Evolutionary conservation across 2,888 invertebrate species (phyloP).

Genomic region (Diplolepis rosae): DNA sequence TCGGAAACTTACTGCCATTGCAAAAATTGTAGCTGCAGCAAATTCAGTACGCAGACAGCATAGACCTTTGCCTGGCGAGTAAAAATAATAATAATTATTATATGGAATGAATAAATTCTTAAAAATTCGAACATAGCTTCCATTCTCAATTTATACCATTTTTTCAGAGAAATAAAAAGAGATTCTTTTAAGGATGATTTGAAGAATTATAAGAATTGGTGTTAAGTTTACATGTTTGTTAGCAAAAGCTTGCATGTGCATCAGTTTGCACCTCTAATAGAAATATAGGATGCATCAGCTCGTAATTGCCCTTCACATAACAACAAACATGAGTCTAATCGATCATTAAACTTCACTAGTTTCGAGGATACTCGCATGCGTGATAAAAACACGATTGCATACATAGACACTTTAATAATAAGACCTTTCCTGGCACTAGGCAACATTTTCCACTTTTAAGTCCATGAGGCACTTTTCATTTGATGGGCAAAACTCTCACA

Average conservation of each 20-base stretch:
- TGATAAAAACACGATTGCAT: conserved; percentile 38
- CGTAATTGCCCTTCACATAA: conserved; percentile 41
- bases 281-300: conserved; percentile 30
- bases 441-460: conserved; percentile 36
- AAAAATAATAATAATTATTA: not conserved
- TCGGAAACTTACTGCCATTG: conserved; percentile 17
- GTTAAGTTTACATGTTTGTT: not conserved
- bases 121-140: no score
- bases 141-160: no score
- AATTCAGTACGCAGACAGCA: conserved; percentile 8
- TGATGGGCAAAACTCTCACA: not conserved
- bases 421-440: conserved; percentile 47
- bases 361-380: conserved; percentile 35
- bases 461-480: conserved; percentile 15
- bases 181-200: not conserved
- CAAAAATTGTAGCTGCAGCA: conserved; percentile 1
- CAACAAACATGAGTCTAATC: conserved; percentile 40
- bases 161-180: not conserved
- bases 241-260: not conserved
- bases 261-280: conserved; percentile 39
- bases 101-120: not conserved
- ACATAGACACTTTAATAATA: conserved; percentile 36
- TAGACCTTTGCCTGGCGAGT: conserved; percentile 17
- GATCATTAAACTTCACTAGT: conserved; percentile 48
- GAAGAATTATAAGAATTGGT: not conserved